Evolutionary conservation across 2,113 vertebrate species (phyloP).

Genomic region (Eupsittula cactorum): DNA sequence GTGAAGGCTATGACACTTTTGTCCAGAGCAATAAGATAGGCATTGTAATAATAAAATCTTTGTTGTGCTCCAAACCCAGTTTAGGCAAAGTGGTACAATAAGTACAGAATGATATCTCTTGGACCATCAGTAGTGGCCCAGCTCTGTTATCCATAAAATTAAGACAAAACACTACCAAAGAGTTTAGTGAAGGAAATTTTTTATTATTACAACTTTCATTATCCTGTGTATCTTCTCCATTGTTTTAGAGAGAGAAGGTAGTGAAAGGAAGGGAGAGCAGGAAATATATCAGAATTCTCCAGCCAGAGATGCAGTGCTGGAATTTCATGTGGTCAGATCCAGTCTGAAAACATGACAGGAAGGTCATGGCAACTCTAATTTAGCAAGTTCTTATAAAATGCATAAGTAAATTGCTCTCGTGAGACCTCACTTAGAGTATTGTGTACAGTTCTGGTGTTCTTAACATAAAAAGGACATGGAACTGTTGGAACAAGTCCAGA

Average conservation of each 20-base stretch:
- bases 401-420: neutral
- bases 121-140: neutral
- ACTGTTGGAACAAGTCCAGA: too few species aligned
- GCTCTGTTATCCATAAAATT: neutral
- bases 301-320: neutral
- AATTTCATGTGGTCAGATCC: neutral
- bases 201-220: neutral
- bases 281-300: neutral
- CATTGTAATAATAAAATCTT: neutral
- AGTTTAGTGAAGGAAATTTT: neutral
- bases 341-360: neutral
- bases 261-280: neutral
- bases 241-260: neutral
- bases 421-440: neutral
- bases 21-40: neutral
- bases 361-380: neutral
- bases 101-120: neutral
- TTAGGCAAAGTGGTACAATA: neutral
- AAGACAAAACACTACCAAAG: neutral
- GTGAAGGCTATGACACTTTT: neutral
- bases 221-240: neutral
- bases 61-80: neutral
- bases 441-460: too few species aligned
- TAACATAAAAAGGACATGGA: too few species aligned
- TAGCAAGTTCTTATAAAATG: neutral